Base-by-base conservation (phyloP, 2,888 invertebrate species). In the Melolontha melolontha region DNA sequence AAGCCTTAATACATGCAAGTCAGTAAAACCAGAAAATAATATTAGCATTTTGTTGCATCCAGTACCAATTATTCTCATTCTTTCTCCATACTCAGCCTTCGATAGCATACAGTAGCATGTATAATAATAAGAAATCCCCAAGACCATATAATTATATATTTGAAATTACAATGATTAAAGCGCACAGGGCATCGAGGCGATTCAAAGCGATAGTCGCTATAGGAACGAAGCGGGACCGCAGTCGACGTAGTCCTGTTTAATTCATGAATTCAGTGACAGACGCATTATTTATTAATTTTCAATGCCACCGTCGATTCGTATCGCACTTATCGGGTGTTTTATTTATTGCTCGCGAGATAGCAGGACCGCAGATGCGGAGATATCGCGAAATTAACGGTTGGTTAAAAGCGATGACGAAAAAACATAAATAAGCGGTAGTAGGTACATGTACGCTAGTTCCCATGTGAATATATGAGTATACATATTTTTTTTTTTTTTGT, bases 81-180 rank as follows among this genome's bases (percentile, higher is more conserved):
- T 49, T 49, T 49, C 49, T 17, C 12, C 22, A 11, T 51, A 8
- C 29, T 29, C 4, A n/a, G 1, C 8, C 10, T 34, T 52, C 16
- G 8, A 11, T 11, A 16, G 16, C n/a, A 40, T 54, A 54, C 82
- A 82, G 82, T 83, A 83, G 83, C 83, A 79, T 81, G 81, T 80
- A 81, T 81, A 81, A 81, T 81, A 79, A 27, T 80, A 79, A 81
- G 80, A 82, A 82, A 80, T 77, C 76, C 79, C 75, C 75, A 72
- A 70, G 77, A 79, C 78, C 79, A 76, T 82, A 79, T 82, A 83
- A 83, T 83, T 82, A 83, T 80, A 82, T 79, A 82, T 82, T 82
- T 81, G 78, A 79, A 82, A 83, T 83, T 80, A 82, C 80, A 80
- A 82, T 82, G 79, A 82, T 62, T 47, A 34, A 47, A 34, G 42